Evolutionary conservation across 2,797 vertebrate genomes (phyloP).

Genomic region (Dicrostonyx torquatus): DNA sequence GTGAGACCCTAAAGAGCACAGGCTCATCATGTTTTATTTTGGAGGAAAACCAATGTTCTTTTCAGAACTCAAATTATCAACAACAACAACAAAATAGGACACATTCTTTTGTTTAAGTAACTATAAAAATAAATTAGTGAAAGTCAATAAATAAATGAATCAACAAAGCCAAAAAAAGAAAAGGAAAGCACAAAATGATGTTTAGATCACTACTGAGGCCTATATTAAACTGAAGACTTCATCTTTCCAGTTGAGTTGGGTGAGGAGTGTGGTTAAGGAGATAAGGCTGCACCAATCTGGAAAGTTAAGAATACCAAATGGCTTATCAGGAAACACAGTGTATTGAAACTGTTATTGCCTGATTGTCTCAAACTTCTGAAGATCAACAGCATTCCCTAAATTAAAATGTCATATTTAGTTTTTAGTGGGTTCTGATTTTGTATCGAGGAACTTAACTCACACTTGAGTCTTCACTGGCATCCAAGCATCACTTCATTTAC

Average conservation of each 20-base stretch:
- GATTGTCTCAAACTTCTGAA: slow-evolving; percentile 79
- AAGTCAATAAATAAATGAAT: slow-evolving; percentile 71
- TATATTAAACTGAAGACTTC: slow-evolving; percentile 69
- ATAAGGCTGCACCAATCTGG: slow-evolving; percentile 77
- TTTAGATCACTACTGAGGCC: slow-evolving; percentile 78
- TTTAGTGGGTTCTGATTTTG: slow-evolving; percentile 67
- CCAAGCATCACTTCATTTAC: slow-evolving; percentile 68
- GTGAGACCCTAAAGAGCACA: slow-evolving; percentile 76
- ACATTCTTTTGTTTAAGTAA: slow-evolving; percentile 80
- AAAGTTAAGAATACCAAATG: slow-evolving; percentile 83
- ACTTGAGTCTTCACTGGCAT: slow-evolving; percentile 74
- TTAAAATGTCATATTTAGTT: slow-evolving; percentile 75
- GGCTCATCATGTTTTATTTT: slow-evolving; percentile 74
- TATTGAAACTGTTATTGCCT: slow-evolving; percentile 77
- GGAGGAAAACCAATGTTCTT: slow-evolving; percentile 72
- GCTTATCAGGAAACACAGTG: slow-evolving; percentile 70
- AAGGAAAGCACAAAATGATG: slow-evolving; percentile 84
- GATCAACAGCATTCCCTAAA: slow-evolving; percentile 76
- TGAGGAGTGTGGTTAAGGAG: slow-evolving; percentile 70
- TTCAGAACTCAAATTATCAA: slow-evolving; percentile 60
- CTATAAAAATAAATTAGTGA: slow-evolving; percentile 59
- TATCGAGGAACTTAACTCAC: slow-evolving; percentile 70
- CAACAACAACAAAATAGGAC: slow-evolving; percentile 56
- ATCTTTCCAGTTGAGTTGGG: slow-evolving; percentile 74
- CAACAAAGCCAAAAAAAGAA: slow-evolving; percentile 77